Base-by-base conservation (phyloP, 2,888 invertebrate species). In the Mythimna pallens region DNA sequence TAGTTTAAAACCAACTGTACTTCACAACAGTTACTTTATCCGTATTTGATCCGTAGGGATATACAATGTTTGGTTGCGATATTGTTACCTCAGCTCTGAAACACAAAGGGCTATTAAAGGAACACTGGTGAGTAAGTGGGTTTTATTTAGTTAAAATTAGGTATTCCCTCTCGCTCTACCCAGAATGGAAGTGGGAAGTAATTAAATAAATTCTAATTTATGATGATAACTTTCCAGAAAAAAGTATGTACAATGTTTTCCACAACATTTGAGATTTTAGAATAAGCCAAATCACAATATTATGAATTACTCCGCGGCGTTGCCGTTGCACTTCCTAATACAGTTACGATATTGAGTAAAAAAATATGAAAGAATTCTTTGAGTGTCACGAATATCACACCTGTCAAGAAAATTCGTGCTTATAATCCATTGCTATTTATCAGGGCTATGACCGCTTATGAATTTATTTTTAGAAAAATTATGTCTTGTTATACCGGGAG, bases 361-460 rank as follows among this genome's bases (percentile, higher is more conserved):
- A 63, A 76, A 76, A 47, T 59, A 50, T 40, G 63, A 54, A 54
- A 34, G 4, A 64, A 59, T 59, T 76, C 9, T 70, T 54, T 47
- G 25, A 59, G 22, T 71, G 70, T 77, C 78, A 78, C 78, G 66
- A 67, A 59, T 7, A 78, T 63, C 73, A 64, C 63, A 66, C 58
- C 63, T 66, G 58, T 79, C 73, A 73, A 65, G 25, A 40, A 55
- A 63, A 65, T 50, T 79, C 80, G 74, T 79, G 74, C 54, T 59
- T 62, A 78, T 79, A 78, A 72, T 70, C 58, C 64, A 64, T 55
- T 61, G 65, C 40, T 55, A 36, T 58, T 62, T 40, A 52, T 52
- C 65, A 75, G 70, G 69, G 80, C 80, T 80, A 75, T 79, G 79
- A 80, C 79, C 75, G 70, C 47, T 57, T 70, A 67, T 63, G 36